These are phyloP conservation scores for Crotophaga sulcirostris DNA, from an alignment of 2,113 vertebrate species.

Conservation along the genomic window DNA sequence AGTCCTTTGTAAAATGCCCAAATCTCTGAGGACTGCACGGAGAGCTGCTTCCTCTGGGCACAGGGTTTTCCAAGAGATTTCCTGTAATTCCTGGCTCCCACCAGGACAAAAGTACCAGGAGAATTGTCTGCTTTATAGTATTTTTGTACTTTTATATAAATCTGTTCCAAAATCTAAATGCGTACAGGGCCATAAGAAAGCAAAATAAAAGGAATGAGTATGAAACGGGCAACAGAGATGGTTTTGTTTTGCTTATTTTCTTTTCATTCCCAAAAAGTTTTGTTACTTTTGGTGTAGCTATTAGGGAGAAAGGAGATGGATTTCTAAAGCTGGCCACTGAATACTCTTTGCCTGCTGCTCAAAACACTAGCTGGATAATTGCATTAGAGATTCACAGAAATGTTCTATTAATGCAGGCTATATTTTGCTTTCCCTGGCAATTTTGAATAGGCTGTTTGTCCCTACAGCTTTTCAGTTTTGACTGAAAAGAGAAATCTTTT, in stretches of 20 bases:
- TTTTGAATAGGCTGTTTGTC: neutral
- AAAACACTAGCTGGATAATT: neutral
- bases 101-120: neutral
- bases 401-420: neutral
- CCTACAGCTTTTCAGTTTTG: slow-evolving; percentile 8
- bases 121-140: neutral
- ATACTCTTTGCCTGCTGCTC: neutral
- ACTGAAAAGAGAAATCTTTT: neutral
- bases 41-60: neutral
- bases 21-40: neutral
- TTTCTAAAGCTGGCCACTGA: neutral
- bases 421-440: neutral
- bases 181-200: neutral
- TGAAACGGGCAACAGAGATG: neutral
- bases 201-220: neutral
- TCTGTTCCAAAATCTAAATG: neutral
- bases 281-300: neutral
- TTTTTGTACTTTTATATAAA: neutral
- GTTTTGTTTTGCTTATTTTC: neutral
- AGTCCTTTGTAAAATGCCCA: neutral
- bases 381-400: neutral
- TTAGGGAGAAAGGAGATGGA: neutral
- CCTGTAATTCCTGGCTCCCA: neutral
- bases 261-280: neutral
- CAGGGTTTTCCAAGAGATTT: neutral